These are phyloP conservation scores for Cranoglanis bouderius DNA, from an alignment of 2,113 vertebrate species.

Conservation along the genomic window DNA sequence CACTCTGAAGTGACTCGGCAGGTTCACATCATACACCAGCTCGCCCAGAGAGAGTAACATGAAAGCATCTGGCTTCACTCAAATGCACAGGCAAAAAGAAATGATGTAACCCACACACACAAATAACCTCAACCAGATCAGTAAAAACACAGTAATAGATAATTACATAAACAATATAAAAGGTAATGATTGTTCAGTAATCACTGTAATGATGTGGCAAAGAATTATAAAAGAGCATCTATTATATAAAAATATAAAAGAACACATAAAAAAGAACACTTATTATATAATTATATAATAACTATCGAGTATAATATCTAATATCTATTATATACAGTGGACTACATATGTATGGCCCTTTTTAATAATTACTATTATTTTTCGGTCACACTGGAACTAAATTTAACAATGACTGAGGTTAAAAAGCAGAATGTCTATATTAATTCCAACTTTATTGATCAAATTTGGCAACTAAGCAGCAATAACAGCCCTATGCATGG, in stretches of 20 bases:
- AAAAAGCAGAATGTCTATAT: no score
- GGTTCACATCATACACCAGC: constrained; percentile 29
- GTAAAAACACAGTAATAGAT: background rate
- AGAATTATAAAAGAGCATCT: background rate
- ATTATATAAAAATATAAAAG: background rate
- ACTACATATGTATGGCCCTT: background rate
- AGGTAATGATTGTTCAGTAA: background rate
- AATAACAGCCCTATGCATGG: background rate
- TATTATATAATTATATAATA: background rate
- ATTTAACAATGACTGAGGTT: no score
- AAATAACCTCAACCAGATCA: constrained; percentile 7
- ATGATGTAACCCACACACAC: constrained; percentile 9
- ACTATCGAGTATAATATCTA: background rate
- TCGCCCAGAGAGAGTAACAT: constrained; percentile 11
- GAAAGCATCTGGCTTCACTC: constrained; percentile 21
- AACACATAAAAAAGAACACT: background rate
- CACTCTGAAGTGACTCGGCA: constrained; percentile 31
- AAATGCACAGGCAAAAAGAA: constrained; percentile 9
- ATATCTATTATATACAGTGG: background rate
- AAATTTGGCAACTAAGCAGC: background rate
- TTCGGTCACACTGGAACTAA: no score
- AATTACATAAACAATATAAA: background rate
- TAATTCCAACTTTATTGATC: background rate
- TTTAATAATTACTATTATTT: no score
- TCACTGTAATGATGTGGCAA: background rate